These are phyloP conservation scores for Mesocentrotus franciscanus DNA, from an alignment of 53 echinoderm and acorn worm species.

Conservation along the genomic window DNA sequence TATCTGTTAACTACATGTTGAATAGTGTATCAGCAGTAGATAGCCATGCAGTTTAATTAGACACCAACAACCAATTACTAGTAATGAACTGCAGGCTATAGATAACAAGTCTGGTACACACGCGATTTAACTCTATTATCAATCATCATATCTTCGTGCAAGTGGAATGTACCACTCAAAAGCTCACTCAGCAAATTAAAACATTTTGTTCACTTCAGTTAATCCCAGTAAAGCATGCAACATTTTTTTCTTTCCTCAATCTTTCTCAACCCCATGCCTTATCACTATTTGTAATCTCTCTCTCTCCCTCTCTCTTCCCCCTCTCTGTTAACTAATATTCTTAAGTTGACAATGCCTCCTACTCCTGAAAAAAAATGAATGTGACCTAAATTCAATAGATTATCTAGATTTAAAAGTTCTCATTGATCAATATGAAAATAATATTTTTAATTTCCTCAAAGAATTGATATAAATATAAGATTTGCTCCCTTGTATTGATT, in stretches of 20 bases:
- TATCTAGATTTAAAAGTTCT: too few relatives aligned
- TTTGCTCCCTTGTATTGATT: neutral
- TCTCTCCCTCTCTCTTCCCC: neutral
- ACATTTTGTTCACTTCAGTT: neutral
- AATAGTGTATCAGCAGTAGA: neutral
- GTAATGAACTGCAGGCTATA: neutral
- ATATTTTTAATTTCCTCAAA: neutral
- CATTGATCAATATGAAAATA: neutral
- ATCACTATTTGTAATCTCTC: neutral
- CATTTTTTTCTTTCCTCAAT: neutral
- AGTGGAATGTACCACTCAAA: neutral
- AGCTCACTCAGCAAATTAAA: neutral
- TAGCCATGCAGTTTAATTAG: neutral
- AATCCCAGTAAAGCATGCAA: neutral
- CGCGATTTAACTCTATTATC: neutral
- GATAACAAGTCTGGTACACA: neutral
- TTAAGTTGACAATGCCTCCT: too few relatives aligned
- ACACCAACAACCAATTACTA: slow-evolving; percentile 3
- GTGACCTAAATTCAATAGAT: too few relatives aligned
- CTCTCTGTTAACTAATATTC: neutral
- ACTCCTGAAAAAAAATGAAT: too few relatives aligned
- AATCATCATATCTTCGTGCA: neutral
- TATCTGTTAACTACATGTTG: neutral
- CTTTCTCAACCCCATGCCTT: neutral
- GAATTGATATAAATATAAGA: neutral